Base-by-base conservation (phyloP, 2,113 vertebrate species). In the Barnardius zonarius region DNA sequence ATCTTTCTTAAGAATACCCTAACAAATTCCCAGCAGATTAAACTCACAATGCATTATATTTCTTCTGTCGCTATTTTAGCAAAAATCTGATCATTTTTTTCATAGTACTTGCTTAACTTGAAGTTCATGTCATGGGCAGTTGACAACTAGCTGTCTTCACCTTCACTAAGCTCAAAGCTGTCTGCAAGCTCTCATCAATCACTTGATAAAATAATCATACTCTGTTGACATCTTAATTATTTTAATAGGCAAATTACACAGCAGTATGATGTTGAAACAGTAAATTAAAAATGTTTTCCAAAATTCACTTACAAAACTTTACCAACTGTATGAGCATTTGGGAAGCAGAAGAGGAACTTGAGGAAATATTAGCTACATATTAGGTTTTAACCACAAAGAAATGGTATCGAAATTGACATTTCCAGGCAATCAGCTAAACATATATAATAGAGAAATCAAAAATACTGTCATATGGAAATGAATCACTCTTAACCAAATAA, bases 231-330 rank as follows among this genome's bases (percentile, higher is more conserved):
- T 82, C 41, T 79, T 91, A 92, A 86, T 93, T 84, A 73, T 80
- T 85, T 90, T 91, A 95, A 84, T 46, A 87, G 74, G 44, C 24
- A 91, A 84, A 92, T 87, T 87, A 54, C 39, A 62, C 19, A 61
- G 33, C 20, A 73, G n/a, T 35, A 16, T 5, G 6, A 68, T 5
- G 23, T 43, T 78, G 57, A 93, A 87, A 76, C 85, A 74, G 49
- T 73, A 91, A 28, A 79, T 22, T 10, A 87, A 92, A 95, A 86
- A 61, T 55, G 59, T 84, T 95, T 96, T 95, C 48, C 48, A 78
- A 85, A 94, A 91, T 68, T 87, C 44, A 4, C 59, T 94, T 93
- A 37, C 16, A 6, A 74, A 74, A 74, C 79, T 94, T 94, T 74
- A 27, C 57, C 13, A 33, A 5, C 44, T 55, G 2, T 82, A 79